Base-by-base conservation (phyloP, 2,888 invertebrate genomes). In the Oligia latruncula region DNA sequence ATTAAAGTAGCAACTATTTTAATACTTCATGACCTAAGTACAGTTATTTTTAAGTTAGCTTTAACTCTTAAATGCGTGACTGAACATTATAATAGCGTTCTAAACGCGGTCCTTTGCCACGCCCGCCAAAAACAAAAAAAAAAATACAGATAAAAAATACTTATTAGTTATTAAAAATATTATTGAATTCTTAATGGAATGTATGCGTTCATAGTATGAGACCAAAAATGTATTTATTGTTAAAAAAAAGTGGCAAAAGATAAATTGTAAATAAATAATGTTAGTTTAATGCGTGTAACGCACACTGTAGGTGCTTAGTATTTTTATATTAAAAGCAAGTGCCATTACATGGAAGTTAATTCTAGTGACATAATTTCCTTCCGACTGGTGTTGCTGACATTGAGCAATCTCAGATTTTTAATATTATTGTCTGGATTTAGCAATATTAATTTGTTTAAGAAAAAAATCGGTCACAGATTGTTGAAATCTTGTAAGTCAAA, bases 71-170 rank as follows among this genome's bases (percentile, higher is more conserved):
- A 80, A 90, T 90, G 92, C 92, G 94, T 93, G 95, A 95, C 94
- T 95, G 95, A 95, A 91, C 90, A 90, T 89, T 92, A 86, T 87
- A 85, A 78, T 89, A 90, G 95, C 95, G 95, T 95, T 95, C 83
- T 87, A 93, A 96, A 96, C 95, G 95, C 95, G 84, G 81, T 91
- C 93, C 92, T 92, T 93, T 93, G 93, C 92, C 93, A 91, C 92
- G 79, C 64, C 80, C 79, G 82, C 76, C 87, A 91, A 92, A 88
- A 90, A 85, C 84, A 87, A 80, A 80, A 90, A 83, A 71, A 85
- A 82, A 5, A 81, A 68, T 64, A 80, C 77, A 84, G 83, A 85
- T 86, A 77, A 88, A 87, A 85, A 88, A 81, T 82, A 72, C 65
- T 74, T 88, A 83, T 15, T 87, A 40, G 0, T 35, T 35, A 35